A percentile compares a stretch with the other conserved stretches of the same genome.
Conservation (phyloP, 2,113 vertebrate genomes). For the Nyctibius bracteatus region DNA sequence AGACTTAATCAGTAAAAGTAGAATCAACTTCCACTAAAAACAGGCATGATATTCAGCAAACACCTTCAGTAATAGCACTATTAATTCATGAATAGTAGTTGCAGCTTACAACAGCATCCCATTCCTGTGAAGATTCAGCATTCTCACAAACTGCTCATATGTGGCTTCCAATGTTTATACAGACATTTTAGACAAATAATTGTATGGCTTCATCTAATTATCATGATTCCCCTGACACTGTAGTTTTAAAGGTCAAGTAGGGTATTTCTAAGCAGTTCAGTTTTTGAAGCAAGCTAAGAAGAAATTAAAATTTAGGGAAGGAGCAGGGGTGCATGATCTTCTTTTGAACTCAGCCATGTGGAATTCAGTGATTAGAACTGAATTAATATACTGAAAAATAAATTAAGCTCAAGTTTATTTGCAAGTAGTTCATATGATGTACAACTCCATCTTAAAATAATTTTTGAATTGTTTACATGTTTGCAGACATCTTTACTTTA, state of each 20-base stretch:
- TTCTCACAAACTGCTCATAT: not conserved
- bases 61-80: not conserved
- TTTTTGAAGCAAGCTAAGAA: not conserved
- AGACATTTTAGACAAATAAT: not conserved
- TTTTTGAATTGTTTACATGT: not conserved
- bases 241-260: conserved; percentile 45
- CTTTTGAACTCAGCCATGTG: conserved; percentile 58
- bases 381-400: conserved; percentile 50
- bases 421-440: not conserved
- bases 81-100: not conserved
- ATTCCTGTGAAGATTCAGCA: not conserved
- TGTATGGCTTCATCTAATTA: not conserved
- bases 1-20: not conserved
- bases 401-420: conserved; percentile 42
- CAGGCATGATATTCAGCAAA: not conserved
- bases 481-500: conserved; percentile 4
- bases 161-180: not conserved
- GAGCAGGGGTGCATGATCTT: not conserved
- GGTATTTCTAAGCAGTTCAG: not conserved
- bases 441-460: not conserved
- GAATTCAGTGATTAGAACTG: conserved; percentile 56
- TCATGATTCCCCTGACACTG: not conserved
- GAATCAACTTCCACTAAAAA: not conserved
- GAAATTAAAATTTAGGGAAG: conserved; percentile 33
- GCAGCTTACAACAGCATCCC: not conserved